Evolutionary conservation across 2,797 vertebrate species (phyloP).

Genomic region (Vireo griseus): DNA sequence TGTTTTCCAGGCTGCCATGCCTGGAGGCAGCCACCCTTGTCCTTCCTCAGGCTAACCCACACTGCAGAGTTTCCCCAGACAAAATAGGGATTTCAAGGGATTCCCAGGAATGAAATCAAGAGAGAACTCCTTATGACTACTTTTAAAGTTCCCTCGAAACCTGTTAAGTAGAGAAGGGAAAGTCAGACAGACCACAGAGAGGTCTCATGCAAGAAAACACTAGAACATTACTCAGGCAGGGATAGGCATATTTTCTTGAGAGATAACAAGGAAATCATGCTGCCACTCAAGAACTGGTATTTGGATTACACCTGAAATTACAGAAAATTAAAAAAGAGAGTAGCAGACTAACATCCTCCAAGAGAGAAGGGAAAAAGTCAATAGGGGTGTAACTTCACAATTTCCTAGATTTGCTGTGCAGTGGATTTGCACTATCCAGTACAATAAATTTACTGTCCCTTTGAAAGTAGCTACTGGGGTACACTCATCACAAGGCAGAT

Average conservation of each 20-base stretch:
- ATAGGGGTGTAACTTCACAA: neutral
- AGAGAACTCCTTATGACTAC: neutral
- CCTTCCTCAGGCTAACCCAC: neutral
- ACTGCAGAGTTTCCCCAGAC: neutral
- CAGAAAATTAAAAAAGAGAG: neutral
- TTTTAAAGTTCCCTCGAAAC: neutral
- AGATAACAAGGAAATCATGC: neutral
- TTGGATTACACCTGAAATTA: neutral
- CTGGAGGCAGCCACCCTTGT: neutral
- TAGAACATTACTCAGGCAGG: neutral
- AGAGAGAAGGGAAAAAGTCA: neutral
- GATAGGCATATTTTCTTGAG: neutral
- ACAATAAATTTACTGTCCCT: neutral
- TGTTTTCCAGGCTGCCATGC: neutral
- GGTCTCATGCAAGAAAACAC: neutral
- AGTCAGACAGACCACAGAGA: neutral
- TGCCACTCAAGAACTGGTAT: neutral
- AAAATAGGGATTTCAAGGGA: neutral
- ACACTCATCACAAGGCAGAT: conserved; percentile 17
- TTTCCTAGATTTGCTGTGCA: neutral
- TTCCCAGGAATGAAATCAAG: neutral
- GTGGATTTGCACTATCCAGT: neutral
- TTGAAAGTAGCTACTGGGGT: conserved; percentile 34
- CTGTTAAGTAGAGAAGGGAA: neutral
- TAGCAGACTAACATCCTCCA: neutral